These are phyloP conservation scores for Kryptolebias marmoratus DNA, from an alignment of 2,113 vertebrate species.

Conservation along the genomic window DNA sequence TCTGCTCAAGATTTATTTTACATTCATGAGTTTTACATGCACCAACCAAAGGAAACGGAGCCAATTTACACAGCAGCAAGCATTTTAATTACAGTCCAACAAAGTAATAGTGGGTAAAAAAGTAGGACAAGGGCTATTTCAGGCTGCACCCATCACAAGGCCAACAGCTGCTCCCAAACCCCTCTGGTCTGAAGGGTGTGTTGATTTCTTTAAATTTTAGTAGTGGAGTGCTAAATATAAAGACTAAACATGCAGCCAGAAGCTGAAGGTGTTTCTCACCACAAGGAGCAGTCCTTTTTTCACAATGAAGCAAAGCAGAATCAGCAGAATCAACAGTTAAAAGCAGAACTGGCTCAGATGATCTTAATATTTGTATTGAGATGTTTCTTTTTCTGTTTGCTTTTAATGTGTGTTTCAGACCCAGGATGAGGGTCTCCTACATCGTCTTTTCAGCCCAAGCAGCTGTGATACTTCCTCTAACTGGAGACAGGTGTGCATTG, in stretches of 20 bases:
- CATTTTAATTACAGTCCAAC: conserved; percentile 31
- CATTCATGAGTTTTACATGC: neutral
- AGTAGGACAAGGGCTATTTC: conserved; percentile 58
- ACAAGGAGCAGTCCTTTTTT: conserved; percentile 1
- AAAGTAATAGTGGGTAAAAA: conserved; percentile 19
- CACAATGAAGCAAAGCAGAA: neutral
- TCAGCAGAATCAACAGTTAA: neutral
- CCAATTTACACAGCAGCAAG: neutral
- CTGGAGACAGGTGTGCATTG: conserved; percentile 88
- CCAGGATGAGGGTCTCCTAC: conserved; percentile 93
- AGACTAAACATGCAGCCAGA: conserved; percentile 38
- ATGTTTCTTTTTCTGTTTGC: neutral
- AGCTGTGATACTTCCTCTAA: conserved; percentile 86
- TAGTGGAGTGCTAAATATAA: conserved; percentile 67
- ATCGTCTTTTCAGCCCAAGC: conserved; percentile 92
- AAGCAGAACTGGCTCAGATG: neutral
- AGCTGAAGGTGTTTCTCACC: conserved; percentile 50
- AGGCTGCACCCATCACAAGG: conserved; percentile 35
- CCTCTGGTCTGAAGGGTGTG: conserved; percentile 29
- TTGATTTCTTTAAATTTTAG: conserved; percentile 72
- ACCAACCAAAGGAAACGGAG: conserved; percentile 3
- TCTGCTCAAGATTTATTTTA: no score
- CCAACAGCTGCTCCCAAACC: conserved; percentile 45
- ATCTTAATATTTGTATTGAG: neutral
- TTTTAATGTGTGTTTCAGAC: conserved; percentile 79